Base-by-base conservation (phyloP, 2,113 vertebrate species). In the Numida meleagris region DNA sequence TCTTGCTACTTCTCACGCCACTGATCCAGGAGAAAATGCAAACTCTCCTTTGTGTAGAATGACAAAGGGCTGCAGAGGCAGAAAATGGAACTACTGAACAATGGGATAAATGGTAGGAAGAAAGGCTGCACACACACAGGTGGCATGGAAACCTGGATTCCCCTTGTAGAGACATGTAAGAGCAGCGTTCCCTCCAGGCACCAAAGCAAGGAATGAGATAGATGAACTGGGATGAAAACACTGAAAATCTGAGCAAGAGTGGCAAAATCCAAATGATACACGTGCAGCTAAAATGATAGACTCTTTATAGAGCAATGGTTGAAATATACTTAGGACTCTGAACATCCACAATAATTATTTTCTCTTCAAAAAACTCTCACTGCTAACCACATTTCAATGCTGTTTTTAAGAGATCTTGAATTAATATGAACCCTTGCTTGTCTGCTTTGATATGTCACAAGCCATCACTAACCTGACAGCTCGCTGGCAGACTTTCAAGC, bases 341-440 rank as follows among this genome's bases (percentile, higher is more conserved):
- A 86, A 72, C 17, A 85, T 8, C 12, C 63, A 88, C n/a, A 84
- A 55, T 77, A 50, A 82, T 58, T 55, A 74, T 77, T 86, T 80
- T 90, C 19, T 58, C 42, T 83, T 88, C 34, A 86, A 88, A 88
- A 91, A 53, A 0, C 23, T 27, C 51, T 88, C 51, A 71, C 50
- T 74, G 61, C 38, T 71, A 90, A n/a, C 25, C 38, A 59, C n/a
- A 33, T 61, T 94, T 88, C 65, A 83, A 55, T 92, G 55, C 36
- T n/a, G 14, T 78, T 95, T 95, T 90, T 61, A 86, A 81, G 73
- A 81, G 80, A 88, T 78, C 43, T 63, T 81, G 88, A 81, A 92
- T 93, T 86, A 88, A 78, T 86, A 88, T 59, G 65, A 90, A 90
- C 38, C 12, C 45, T 71, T 10, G 1, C 43, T 71, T 86, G 68